Base-by-base conservation (phyloP, 2,888 invertebrate genomes). In the Altica lythri region DNA sequence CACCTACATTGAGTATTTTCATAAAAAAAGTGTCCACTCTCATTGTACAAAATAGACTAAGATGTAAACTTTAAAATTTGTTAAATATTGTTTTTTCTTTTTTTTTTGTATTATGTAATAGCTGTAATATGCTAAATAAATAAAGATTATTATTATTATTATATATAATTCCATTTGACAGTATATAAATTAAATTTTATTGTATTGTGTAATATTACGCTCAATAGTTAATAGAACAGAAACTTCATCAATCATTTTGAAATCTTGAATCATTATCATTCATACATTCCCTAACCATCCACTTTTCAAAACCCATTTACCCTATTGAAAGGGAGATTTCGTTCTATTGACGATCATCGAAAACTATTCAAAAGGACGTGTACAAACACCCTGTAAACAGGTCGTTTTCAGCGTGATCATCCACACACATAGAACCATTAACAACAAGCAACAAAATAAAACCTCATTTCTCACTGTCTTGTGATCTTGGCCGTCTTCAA, bases 401-500 rank as follows among this genome's bases (percentile, higher is more conserved):
- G 30, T 30, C 35, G 35, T 35, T 35, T 35, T 35, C 35, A 35
- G 35, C 35, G n/a, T 35, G 8, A 35, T 35, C 35, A 35, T 35
- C 13, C 38, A 22, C 38, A 19, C 38, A 38, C 10, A 38, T n/a
- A 43, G n/a, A 10, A 43, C n/a, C n/a, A 43, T 43, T 29, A 43
- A 45, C 45, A 12, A 29, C 29, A 44, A 25, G 30, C 17, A 47
- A 46, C 43, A 55, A 45, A 57, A 57, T 57, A 50, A 50, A 57
- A 57, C 22, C 34, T 50, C 44, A 44, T 35, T 44, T 44, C 37
- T 35, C 45, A 29, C 38, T 53, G 30, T 42, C 27, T 49, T 35
- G 50, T 44, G 56, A 53, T 53, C 44, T 53, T 49, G 50, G 49
- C 57, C 47, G 57, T 49, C 50, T 52, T 53, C 53, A 53, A 50